Base-by-base conservation (phyloP, 1,140 invertebrate species). In the Agrypnia vestita region DNA sequence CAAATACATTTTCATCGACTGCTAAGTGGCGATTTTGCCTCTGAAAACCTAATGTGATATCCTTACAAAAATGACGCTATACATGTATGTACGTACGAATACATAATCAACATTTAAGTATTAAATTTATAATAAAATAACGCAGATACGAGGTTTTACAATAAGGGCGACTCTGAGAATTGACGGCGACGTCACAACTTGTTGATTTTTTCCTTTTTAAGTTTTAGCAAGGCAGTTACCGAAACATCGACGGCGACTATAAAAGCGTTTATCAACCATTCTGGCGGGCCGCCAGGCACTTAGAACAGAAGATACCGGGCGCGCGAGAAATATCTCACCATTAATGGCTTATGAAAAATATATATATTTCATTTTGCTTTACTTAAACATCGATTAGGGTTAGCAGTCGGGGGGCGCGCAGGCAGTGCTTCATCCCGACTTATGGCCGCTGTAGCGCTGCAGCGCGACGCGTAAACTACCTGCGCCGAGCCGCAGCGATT, bases 401-500 rank as follows among this genome's bases (percentile, higher is more conserved):
- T 21, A 61, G 0, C 19, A 62, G 59, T 62, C 0, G 19, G 59
- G 15, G 19, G 59, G 25, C 6, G 21, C 10, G 6, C 6, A 62
- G 12, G 59, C 25, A 35, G 49, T 51, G 11, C 8, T 51, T 15
- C 11, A 15, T 51, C n/a, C n/a, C 49, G 8, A 51, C n/a, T 51
- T 15, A 51, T 15, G 12, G 46, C 67, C 44, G 8, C 3, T 43
- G 25, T 71, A 71, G 15, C 21, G 67, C 67, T 51, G 67, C 67
- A 71, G 67, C 49, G 67, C 67, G 67, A 71, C 67, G 67, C 67
- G 49, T 71, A 71, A 71, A 71, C 44, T 13, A 71, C 35, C 11
- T 35, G 3, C 17, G 8, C 17, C 0, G 3, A 1, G 25, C 25
- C n/a, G n/a, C n/a, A n/a, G n/a, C n/a, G n/a, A n/a, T n/a, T n/a